Evolutionary conservation across 1,140 invertebrate genomes (phyloP).

Genomic region (Andrena cerasifolii): DNA sequence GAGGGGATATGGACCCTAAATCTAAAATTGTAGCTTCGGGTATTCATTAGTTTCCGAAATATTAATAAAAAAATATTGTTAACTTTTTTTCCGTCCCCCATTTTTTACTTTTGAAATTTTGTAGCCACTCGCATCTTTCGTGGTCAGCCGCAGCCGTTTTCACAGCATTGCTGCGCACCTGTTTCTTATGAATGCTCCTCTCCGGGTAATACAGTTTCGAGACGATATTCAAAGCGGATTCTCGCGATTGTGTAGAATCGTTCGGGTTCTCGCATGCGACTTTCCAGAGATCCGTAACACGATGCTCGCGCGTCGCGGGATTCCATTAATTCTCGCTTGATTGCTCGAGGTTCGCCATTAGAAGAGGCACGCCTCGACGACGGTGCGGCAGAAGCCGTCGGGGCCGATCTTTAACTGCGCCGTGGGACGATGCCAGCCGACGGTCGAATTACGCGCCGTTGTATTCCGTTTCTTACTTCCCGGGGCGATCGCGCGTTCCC

Average conservation of each 20-base stretch:
- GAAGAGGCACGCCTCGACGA: conserved; percentile 44
- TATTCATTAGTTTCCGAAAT: too few species aligned
- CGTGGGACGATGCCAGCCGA: conserved; percentile 34
- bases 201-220: too few species aligned
- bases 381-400: conserved; percentile 37
- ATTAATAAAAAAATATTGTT: too few species aligned
- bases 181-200: too few species aligned
- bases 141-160: conserved; percentile 22
- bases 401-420: conserved; percentile 43
- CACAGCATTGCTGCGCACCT: too few species aligned
- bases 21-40: too few species aligned
- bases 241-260: not conserved
- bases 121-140: conserved; percentile 48
- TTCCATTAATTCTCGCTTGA: conserved; percentile 57
- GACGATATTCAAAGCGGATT: too few species aligned
- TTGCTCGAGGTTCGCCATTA: conserved; percentile 48
- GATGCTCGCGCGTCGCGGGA: conserved; percentile 34
- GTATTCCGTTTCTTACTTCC: conserved; percentile 42
- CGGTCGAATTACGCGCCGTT: conserved; percentile 30
- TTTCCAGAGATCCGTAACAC: too few species aligned
- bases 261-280: too few species aligned
- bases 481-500: conserved; percentile 27
- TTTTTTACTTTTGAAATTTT: too few species aligned
- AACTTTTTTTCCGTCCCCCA: too few species aligned
- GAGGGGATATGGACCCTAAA: too few species aligned